Base-by-base conservation (phyloP, 1,140 invertebrate genomes). In the Drosophila sechellia region DNA sequence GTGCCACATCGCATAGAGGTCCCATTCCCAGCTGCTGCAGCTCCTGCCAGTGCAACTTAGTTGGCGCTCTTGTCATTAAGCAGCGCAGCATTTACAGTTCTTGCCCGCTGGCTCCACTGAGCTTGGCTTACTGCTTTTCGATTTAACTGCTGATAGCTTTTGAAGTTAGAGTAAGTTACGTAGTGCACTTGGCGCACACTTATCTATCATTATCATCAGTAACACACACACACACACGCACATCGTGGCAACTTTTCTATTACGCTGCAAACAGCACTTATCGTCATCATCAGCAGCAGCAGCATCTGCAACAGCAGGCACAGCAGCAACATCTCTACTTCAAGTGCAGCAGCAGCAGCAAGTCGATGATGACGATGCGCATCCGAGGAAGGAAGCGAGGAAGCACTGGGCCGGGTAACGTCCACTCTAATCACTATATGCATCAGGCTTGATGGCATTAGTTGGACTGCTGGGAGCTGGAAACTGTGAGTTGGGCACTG, bases 61-160 rank as follows among this genome's bases (percentile, higher is more conserved):
- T 81, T 85, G 79, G 68, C 79, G 79, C 81, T 85, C 75, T 83
- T 86, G 83, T 86, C 83, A 86, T 86, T 86, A 86, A 81, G 79
- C 79, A 77, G 69, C 59, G 76, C 83, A 77, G 71, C 83, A 79
- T 86, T 86, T 86, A 86, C 83, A 87, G 84, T 86, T 86, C 79
- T 89, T 89, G 80, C 60, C 84, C 84, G 80, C 69, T 79, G 83
- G 81, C 81, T 79, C 34, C 65, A 48, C 60, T 68, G 27, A 55
- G 57, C 74, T 70, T 81, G 68, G 75, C 74, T 77, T 81, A 81
- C 79, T 83, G 83, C 79, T 84, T 89, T 89, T 84, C 84, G 84
- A 89, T 87, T 87, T 89, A 89, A 90, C 79, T 89, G 84, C 84
- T 89, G 84, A 89, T 89, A 89, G 84, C 84, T 84, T 86, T 86